Evolutionary conservation across 2,797 vertebrate species (phyloP).

Genomic region (Paratrypauchen microcephalus): DNA sequence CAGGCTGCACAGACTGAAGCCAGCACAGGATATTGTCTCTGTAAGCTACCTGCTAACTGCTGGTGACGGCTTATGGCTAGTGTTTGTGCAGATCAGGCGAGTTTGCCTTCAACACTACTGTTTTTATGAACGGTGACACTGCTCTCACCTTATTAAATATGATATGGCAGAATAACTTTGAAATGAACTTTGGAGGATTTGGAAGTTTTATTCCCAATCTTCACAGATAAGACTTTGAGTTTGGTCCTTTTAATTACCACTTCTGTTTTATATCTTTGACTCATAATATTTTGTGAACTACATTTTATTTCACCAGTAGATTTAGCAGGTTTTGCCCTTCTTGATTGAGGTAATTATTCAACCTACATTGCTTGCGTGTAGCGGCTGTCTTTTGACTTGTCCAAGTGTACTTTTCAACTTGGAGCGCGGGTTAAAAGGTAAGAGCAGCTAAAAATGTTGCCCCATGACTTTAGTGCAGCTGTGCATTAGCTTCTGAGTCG

Average conservation of each 20-base stretch:
- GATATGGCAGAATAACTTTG: background rate
- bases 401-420: background rate
- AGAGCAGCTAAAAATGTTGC: background rate
- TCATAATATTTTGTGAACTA: background rate
- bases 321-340: background rate
- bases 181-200: background rate
- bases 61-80: conserved; percentile 44
- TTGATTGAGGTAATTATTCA: background rate
- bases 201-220: background rate
- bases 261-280: background rate
- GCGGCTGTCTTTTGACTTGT: background rate
- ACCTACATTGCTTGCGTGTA: background rate
- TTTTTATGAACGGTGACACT: background rate
- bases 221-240: too few relatives aligned
- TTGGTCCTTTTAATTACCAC: background rate
- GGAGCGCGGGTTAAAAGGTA: conserved; percentile 4
- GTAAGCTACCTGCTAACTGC: conserved; percentile 63
- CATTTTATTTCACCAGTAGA: background rate
- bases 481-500: conserved; percentile 8
- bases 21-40: conserved; percentile 72
- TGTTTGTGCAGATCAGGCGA: conserved; percentile 48
- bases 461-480: background rate
- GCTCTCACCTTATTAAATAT: background rate
- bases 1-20: conserved; percentile 50
- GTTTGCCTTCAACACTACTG: conserved; percentile 18